Percentiles rank a stretch among this genome's conserved stretches.
Evolutionary conservation across 2,888 invertebrate species (phyloP).

Genomic region (Drosophila anomalata): DNA sequence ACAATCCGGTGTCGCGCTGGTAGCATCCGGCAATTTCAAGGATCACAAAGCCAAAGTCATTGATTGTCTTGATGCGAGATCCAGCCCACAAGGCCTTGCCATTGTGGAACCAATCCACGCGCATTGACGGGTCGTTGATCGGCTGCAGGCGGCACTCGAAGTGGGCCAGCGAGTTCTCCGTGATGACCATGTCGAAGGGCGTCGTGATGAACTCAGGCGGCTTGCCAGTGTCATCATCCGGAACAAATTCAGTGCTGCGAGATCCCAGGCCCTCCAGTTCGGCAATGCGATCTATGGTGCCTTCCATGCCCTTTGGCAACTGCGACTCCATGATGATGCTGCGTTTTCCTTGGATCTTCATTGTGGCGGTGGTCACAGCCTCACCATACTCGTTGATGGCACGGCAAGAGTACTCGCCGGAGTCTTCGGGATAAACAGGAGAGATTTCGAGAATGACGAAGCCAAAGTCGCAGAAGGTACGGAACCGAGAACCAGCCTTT

Average conservation of each 20-base stretch:
- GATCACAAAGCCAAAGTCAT: constrained; percentile 98
- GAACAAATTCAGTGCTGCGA: constrained; percentile 87
- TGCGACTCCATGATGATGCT: constrained; percentile 96
- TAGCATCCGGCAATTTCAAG: constrained; percentile 97
- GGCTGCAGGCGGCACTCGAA: constrained; percentile 96
- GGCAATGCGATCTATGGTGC: constrained; percentile 96
- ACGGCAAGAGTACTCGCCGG: constrained; percentile 95
- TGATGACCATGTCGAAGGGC: constrained; percentile 92
- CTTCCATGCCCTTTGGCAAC: constrained; percentile 96
- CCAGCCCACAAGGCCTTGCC: constrained; percentile 96
- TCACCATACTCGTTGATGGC: constrained; percentile 95
- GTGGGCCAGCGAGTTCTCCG: constrained; percentile 95
- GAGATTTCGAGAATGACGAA: constrained; percentile 98
- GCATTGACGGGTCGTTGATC: constrained; percentile 95
- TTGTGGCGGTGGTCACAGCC: constrained; percentile 94
- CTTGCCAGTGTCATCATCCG: constrained; percentile 92
- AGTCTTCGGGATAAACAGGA: constrained; percentile 98
- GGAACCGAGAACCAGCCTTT: constrained; percentile 95
- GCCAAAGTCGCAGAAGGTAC: constrained; percentile 98
- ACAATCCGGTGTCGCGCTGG: constrained; percentile 95
- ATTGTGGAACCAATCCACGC: constrained; percentile 99
- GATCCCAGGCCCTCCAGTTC: constrained; percentile 94
- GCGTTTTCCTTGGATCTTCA: constrained; percentile 96
- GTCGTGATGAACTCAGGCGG: constrained; percentile 96
- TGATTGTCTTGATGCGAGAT: constrained; percentile 96